phyloP scores from a whole-genome alignment of 1,140 invertebrate species.

The Monochamus saltuarius region DNA sequence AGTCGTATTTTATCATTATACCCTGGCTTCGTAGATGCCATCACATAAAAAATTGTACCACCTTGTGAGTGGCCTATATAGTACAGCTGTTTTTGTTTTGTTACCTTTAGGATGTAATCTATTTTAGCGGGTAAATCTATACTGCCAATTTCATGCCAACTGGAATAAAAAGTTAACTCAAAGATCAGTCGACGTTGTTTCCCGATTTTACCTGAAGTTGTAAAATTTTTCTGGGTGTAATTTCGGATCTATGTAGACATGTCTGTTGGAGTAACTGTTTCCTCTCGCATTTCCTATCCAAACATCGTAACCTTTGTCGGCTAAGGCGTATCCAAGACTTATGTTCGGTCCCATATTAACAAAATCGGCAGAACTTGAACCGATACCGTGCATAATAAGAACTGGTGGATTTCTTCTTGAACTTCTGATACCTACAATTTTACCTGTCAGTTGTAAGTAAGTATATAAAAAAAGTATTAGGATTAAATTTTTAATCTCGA shows the following conservation, averaged over 20 bases:
- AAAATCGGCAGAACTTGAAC: slow-evolving; percentile 59
- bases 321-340: slow-evolving; percentile 52
- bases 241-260: slow-evolving; percentile 59
- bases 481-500: too few relatives aligned
- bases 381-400: too few relatives aligned
- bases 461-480: too few relatives aligned
- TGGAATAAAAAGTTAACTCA: slow-evolving; percentile 66
- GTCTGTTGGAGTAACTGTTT: slow-evolving; percentile 64
- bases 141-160: slow-evolving; percentile 58
- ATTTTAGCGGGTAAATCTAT: slow-evolving; percentile 69
- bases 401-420: too few relatives aligned
- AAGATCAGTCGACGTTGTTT: too few relatives aligned
- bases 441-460: too few relatives aligned
- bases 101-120: slow-evolving; percentile 61
- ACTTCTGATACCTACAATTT: too few relatives aligned
- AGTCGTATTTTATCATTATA: slow-evolving; percentile 58
- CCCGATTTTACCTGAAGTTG: too few relatives aligned
- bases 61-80: slow-evolving; percentile 70
- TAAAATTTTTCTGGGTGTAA: slow-evolving; percentile 50
- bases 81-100: slow-evolving; percentile 45
- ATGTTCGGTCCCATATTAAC: slow-evolving; percentile 55
- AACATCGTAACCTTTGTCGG: slow-evolving; percentile 64
- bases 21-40: slow-evolving; percentile 55
- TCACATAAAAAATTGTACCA: slow-evolving; percentile 57
- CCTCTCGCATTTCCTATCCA: slow-evolving; percentile 68